phyloP scores from a whole-genome alignment of 2,797 vertebrate genomes.

The Tapirus indicus region DNA sequence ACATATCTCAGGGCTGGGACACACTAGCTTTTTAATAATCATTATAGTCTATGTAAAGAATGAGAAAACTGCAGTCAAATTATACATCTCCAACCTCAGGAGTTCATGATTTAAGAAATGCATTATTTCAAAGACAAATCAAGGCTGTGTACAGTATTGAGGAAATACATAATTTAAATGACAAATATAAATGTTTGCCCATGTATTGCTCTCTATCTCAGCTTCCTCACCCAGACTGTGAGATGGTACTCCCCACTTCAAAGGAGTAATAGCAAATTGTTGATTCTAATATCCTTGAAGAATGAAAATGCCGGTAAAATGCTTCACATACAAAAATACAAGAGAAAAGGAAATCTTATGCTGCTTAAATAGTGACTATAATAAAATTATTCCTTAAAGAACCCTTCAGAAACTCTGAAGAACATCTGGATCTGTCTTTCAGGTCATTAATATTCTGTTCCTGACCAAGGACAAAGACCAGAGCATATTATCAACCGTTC shows the following conservation, averaged over 20 bases:
- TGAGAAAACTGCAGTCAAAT: neutral
- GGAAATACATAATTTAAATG: neutral
- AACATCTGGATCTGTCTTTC: conserved; percentile 22
- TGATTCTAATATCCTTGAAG: neutral
- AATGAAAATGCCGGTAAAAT: conserved; percentile 42
- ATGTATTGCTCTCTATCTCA: neutral
- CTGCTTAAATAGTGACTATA: neutral
- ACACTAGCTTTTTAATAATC: neutral
- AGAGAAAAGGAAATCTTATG: neutral
- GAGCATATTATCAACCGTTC: conserved; percentile 55
- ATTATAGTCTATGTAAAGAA: neutral
- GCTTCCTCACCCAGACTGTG: neutral
- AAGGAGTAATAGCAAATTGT: neutral
- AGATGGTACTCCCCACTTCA: neutral
- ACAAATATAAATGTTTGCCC: neutral
- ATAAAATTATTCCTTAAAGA: conserved; percentile 29
- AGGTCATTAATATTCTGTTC: conserved; percentile 64
- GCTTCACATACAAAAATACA: neutral
- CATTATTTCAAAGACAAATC: neutral
- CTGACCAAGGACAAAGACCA: conserved; percentile 72
- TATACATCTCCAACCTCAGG: neutral
- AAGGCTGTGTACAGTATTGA: neutral
- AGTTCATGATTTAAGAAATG: neutral
- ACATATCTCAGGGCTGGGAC: neutral
- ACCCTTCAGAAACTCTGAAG: conserved; percentile 20